Evolutionary conservation across 1,140 invertebrate species (phyloP), one percentile per base, ranked within the genome.

Genomic region (Sminthurides bifidus): DNA sequence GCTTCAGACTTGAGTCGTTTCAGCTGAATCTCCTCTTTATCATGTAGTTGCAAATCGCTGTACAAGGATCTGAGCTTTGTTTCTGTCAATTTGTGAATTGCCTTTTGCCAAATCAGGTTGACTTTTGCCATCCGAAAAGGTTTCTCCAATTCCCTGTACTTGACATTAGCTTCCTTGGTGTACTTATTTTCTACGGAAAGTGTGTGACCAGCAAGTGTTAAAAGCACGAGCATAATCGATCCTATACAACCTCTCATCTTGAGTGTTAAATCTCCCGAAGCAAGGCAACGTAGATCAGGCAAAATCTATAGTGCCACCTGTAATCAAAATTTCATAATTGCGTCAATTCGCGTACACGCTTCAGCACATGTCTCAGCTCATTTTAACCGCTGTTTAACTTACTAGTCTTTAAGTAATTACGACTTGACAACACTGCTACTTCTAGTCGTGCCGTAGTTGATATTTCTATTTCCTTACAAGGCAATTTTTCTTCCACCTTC

Each of bases 21-120:
- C 64, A 80, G 80, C 1, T 80, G 77, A 14, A 90, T 73, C 74
- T 94, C 89, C 70, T 92, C 84, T 74, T 92, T 92, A 66, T 95
- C 91, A 54, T 94, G 90, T 40, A 92, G 79, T 73, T 87, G 89
- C 0, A 95, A 70, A 68, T 93, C 90, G 67, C 84, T 85, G 64
- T 84, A 88, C 15, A 94, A 68, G 0, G 85, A 86, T 65, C 87
- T 87, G 5, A 94, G 70, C 70, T 92, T 92, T 5, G 79, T 73
- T 65, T 89, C 84, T 8, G 85, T 81, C 24, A 94, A 69, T 61
- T 84, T 77, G 89, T 85, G 80, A 72, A 81, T 79, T 1, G 86
- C 87, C 74, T 90, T 90, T 0, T 77, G 71, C 87, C 87, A 91
- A 10, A 90, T 68, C 33, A 86, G 66, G 72, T 92, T 90, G 4